Evolutionary conservation across 2,888 invertebrate species (phyloP).

Genomic region (Anoplius nigerrimus): DNA sequence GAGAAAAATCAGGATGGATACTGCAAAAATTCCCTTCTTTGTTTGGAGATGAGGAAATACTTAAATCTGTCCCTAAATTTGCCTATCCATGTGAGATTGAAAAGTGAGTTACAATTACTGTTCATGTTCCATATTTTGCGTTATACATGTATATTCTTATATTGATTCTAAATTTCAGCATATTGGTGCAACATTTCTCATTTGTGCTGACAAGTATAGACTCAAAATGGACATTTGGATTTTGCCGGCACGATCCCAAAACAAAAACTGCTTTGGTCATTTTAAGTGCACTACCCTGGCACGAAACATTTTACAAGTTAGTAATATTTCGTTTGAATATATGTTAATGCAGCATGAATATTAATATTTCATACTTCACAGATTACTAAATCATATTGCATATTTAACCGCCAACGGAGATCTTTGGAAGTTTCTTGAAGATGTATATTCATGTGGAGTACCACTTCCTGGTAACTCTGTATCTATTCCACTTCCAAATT

Average conservation of each 20-base stretch:
- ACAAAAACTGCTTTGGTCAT: conserved; percentile 90
- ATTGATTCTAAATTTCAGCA: conserved; percentile 77
- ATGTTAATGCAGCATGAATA: not conserved
- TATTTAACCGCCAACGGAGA: conserved; percentile 81
- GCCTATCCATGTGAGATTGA: conserved; percentile 90
- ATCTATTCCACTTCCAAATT: conserved; percentile 77
- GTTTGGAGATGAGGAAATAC: conserved; percentile 89
- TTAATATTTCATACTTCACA: conserved; percentile 58
- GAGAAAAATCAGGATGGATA: conserved; percentile 82
- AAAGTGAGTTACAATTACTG: conserved; percentile 78
- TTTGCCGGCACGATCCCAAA: conserved; percentile 95
- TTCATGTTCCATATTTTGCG: not conserved
- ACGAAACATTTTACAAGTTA: conserved; percentile 95
- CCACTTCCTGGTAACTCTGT: conserved; percentile 83
- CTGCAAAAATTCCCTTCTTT: conserved; percentile 90
- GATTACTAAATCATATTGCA: conserved; percentile 89
- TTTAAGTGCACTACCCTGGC: conserved; percentile 96
- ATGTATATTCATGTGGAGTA: conserved; percentile 82
- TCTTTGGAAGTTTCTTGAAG: conserved; percentile 80
- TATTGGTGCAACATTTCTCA: conserved; percentile 94
- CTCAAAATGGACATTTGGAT: conserved; percentile 98
- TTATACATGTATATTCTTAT: not conserved
- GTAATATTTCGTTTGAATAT: conserved; percentile 61
- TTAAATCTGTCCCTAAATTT: conserved; percentile 92
- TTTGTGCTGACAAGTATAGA: conserved; percentile 97